These are phyloP conservation scores for Pelobates cultripes DNA, from an alignment of 2,797 vertebrate genomes.

Conservation along the genomic window DNA sequence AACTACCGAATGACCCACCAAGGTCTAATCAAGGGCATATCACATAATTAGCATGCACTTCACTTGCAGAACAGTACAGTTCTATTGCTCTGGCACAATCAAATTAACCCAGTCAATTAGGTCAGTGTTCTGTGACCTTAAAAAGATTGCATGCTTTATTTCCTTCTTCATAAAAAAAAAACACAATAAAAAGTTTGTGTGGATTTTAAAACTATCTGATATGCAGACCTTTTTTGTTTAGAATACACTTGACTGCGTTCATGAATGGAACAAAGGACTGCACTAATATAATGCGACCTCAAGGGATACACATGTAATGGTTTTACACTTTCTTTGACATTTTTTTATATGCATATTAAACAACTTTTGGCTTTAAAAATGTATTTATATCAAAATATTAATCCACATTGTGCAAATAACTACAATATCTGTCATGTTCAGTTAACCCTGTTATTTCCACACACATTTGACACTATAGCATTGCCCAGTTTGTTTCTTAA, in stretches of 20 bases:
- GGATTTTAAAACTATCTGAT: conserved; percentile 37
- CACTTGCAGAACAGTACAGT: conserved; percentile 79
- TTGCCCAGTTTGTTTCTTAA: no score
- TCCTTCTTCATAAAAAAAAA: conserved; percentile 59
- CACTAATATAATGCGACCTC: conserved; percentile 71
- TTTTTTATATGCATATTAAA: not conserved
- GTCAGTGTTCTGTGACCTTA: conserved; percentile 88
- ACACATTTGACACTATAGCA: no score
- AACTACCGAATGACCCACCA: conserved; percentile 94
- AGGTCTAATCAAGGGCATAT: conserved; percentile 94
- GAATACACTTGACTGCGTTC: conserved; percentile 57
- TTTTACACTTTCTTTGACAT: conserved; percentile 71
- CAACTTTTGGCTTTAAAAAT: not conserved
- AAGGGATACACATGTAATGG: conserved; percentile 68
- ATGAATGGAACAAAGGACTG: conserved; percentile 62
- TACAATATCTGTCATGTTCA: no score
- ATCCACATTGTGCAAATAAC: not conserved
- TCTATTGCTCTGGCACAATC: conserved; percentile 90
- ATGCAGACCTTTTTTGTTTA: conserved; percentile 51
- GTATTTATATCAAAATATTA: not conserved
- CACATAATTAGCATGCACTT: conserved; percentile 96
- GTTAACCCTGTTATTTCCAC: no score
- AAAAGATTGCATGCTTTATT: conserved; percentile 73
- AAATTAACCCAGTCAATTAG: conserved; percentile 94
- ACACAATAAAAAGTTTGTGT: conserved; percentile 59